Percentiles rank a stretch among this genome's conserved stretches.
phyloP scores from a whole-genome alignment of 2,888 invertebrate species.

The Leptarthrus brevirostris region DNA sequence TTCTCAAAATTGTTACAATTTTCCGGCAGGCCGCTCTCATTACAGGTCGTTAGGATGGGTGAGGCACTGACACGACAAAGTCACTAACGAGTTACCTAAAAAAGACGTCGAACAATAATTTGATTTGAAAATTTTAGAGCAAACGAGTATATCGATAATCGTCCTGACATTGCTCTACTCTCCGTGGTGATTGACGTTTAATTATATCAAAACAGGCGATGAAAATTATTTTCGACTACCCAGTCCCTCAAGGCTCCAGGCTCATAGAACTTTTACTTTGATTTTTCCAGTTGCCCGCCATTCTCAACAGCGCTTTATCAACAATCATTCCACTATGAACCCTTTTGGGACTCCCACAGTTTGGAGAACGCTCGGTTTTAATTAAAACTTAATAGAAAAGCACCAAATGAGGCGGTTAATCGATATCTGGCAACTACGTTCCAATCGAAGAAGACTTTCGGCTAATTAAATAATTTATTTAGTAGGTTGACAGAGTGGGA shows the following conservation, averaged over 20 bases:
- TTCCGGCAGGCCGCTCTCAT: neutral
- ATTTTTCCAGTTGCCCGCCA: neutral
- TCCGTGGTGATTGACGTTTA: constrained; percentile 45
- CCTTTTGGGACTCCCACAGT: neutral
- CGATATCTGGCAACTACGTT: constrained; percentile 21
- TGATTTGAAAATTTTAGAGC: constrained; percentile 25
- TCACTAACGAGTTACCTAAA: constrained; percentile 37
- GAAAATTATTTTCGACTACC: constrained; percentile 31
- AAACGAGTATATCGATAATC: constrained; percentile 26
- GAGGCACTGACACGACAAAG: constrained; percentile 4
- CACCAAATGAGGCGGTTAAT: constrained; percentile 36
- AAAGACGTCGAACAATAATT: constrained; percentile 28
- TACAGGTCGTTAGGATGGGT: neutral
- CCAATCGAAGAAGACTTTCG: neutral
- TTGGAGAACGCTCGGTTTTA: neutral
- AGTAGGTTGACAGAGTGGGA: too few species aligned
- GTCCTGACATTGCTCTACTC: constrained; percentile 18
- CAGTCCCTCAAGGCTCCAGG: neutral
- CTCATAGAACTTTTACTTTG: neutral
- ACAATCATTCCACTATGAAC: neutral
- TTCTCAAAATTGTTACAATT: constrained; percentile 7
- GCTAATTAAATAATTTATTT: constrained; percentile 23
- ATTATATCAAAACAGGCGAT: constrained; percentile 47
- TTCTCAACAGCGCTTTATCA: neutral
- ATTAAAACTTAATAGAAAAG: constrained; percentile 41